Evolutionary conservation across 2,113 vertebrate genomes (phyloP).

Genomic region (Caranx melampygus): DNA sequence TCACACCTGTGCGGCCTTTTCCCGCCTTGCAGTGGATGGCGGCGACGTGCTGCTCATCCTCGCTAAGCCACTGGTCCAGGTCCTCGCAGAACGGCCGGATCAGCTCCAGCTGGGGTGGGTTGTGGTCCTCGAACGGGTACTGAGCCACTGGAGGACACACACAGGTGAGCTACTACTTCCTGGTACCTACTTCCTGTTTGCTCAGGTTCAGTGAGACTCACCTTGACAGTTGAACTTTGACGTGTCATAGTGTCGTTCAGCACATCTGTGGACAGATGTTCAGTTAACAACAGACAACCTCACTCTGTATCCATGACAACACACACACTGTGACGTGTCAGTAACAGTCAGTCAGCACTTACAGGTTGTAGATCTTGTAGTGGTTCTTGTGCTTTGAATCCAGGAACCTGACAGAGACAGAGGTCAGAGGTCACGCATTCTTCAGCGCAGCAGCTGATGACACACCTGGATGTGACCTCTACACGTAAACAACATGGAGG

Average conservation of each 20-base stretch:
- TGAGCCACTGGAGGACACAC: slow-evolving; percentile 89
- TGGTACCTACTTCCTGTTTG: too few relatives aligned
- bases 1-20: slow-evolving; percentile 97
- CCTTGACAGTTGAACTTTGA: slow-evolving; percentile 98
- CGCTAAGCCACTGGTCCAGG: slow-evolving; percentile 96
- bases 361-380: slow-evolving; percentile 99
- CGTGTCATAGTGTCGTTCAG: slow-evolving; percentile 97
- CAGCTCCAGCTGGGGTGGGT: slow-evolving; percentile 97
- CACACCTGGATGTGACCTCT: too few relatives aligned
- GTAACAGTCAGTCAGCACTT: slow-evolving; percentile 80
- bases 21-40: slow-evolving; percentile 99
- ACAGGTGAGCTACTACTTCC: neutral
- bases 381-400: slow-evolving; percentile 99
- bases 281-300: neutral
- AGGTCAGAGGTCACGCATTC: too few relatives aligned
- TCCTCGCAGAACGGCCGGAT: slow-evolving; percentile 99
- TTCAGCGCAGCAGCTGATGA: too few relatives aligned
- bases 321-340: too few relatives aligned
- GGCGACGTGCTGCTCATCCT: slow-evolving; percentile 96
- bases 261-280: slow-evolving; percentile 86
- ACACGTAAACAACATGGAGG: too few relatives aligned
- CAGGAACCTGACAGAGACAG: slow-evolving; percentile 88
- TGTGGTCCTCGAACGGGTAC: slow-evolving; percentile 98
- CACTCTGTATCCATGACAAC: too few relatives aligned
- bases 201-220: slow-evolving; percentile 68